Percentiles rank a stretch among this genome's conserved stretches.
These are phyloP conservation scores for Spatula clypeata DNA, from an alignment of 2,797 vertebrate genomes.

Conservation along the genomic window DNA sequence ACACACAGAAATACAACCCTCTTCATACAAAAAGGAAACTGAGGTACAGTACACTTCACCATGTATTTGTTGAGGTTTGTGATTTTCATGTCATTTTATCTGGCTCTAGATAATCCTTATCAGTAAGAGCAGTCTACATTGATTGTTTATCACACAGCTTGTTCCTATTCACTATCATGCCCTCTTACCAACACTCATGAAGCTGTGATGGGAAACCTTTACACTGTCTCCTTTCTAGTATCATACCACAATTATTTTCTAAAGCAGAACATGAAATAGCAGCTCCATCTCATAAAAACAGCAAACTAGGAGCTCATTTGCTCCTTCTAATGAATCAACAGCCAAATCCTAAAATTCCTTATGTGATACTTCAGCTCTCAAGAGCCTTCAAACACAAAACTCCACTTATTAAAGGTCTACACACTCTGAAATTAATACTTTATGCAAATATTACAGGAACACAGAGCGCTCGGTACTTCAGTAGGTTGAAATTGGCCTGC, in stretches of 20 bases:
- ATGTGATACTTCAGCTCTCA: background rate
- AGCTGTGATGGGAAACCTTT: background rate
- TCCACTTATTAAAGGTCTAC: background rate
- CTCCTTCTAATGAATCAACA: background rate
- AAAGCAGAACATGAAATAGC: background rate
- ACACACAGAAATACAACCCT: rapidly evolving
- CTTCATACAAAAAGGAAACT: background rate
- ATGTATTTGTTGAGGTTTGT: rapidly evolving
- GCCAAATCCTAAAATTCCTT: background rate
- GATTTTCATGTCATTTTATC: background rate
- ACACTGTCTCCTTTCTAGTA: background rate
- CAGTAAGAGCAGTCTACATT: background rate
- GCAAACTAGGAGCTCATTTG: background rate
- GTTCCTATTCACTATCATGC: background rate
- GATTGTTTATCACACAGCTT: background rate
- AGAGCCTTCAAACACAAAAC: background rate
- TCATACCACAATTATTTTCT: background rate
- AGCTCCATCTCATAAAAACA: background rate
- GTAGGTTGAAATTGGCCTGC: background rate
- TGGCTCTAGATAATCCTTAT: background rate
- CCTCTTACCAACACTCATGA: background rate
- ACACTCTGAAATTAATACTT: background rate
- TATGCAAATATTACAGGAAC: background rate
- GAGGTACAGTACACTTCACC: background rate
- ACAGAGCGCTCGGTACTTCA: background rate